phyloP scores from a whole-genome alignment of 1,140 invertebrate species.

The Diplogasteroides magnus region DNA sequence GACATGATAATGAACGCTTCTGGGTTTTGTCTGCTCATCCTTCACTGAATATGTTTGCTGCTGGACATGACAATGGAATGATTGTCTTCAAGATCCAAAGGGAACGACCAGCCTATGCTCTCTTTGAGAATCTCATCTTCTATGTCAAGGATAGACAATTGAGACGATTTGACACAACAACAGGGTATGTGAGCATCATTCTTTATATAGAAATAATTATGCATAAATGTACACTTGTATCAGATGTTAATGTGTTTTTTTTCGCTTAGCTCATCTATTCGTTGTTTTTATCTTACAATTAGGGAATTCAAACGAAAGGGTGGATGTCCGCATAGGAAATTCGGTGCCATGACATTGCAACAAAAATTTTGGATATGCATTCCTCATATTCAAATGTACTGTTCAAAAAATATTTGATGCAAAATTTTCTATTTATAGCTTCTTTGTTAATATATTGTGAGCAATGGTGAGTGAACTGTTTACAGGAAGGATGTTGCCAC shows the following conservation, averaged over 20 bases:
- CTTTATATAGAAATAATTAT: no score
- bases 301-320: no score
- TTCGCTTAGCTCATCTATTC: no score
- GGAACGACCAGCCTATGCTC: conserved; percentile 88
- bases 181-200: conserved; percentile 58
- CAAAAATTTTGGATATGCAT: no score
- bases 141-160: conserved; percentile 91
- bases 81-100: conserved; percentile 79
- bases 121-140: conserved; percentile 85
- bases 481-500: conserved; percentile 80
- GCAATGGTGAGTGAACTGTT: no score
- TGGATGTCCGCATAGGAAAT: no score
- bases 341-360: no score
- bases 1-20: conserved; percentile 87
- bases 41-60: conserved; percentile 65
- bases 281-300: no score
- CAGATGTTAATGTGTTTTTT: no score
- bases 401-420: no score
- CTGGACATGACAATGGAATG: conserved; percentile 89
- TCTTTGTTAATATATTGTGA: conserved; percentile 1
- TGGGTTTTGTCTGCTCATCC: conserved; percentile 89
- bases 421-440: not conserved
- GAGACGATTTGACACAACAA: conserved; percentile 83
- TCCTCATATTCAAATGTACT: no score
- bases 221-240: no score